Evolutionary conservation across 2,888 invertebrate species (phyloP).

Genomic region (Agonum fuliginosum): DNA sequence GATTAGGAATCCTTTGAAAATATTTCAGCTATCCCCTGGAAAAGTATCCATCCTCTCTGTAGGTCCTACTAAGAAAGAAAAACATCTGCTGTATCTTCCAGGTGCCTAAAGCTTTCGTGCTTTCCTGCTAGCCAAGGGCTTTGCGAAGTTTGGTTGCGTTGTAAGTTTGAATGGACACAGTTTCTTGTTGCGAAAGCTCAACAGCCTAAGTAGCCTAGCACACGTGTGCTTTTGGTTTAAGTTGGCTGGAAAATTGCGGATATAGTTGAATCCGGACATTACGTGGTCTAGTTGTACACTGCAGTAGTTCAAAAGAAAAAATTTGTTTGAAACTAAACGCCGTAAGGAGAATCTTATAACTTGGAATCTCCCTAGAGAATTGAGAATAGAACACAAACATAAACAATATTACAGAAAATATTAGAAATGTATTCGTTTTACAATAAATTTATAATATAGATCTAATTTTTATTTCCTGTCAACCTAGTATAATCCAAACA

Average conservation of each 20-base stretch:
- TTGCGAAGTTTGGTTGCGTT: constrained; percentile 29
- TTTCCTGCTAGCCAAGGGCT: constrained; percentile 18
- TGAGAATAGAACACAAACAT: too few relatives aligned
- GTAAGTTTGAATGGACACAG: constrained; percentile 52
- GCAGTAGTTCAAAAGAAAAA: not conserved
- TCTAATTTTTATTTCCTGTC: too few relatives aligned
- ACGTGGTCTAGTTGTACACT: constrained; percentile 2
- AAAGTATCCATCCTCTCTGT: not conserved
- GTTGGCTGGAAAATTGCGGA: constrained; percentile 33
- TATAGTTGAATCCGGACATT: constrained; percentile 21
- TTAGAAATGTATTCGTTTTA: too few relatives aligned
- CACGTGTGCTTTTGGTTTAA: constrained; percentile 35
- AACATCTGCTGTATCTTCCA: constrained; percentile 55
- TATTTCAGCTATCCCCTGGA: too few relatives aligned
- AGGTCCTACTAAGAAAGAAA: too few relatives aligned
- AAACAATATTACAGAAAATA: too few relatives aligned
- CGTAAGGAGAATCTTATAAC: too few relatives aligned
- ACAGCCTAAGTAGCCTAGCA: constrained; percentile 26
- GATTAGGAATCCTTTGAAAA: too few relatives aligned
- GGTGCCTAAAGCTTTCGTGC: constrained; percentile 47
- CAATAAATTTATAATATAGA: too few relatives aligned
- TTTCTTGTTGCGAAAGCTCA: constrained; percentile 56
- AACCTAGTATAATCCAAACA: too few relatives aligned
- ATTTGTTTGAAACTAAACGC: not conserved
- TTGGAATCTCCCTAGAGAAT: too few relatives aligned